Evolutionary conservation across 2,888 invertebrate genomes (phyloP).

Genomic region (Morpho achilles): DNA sequence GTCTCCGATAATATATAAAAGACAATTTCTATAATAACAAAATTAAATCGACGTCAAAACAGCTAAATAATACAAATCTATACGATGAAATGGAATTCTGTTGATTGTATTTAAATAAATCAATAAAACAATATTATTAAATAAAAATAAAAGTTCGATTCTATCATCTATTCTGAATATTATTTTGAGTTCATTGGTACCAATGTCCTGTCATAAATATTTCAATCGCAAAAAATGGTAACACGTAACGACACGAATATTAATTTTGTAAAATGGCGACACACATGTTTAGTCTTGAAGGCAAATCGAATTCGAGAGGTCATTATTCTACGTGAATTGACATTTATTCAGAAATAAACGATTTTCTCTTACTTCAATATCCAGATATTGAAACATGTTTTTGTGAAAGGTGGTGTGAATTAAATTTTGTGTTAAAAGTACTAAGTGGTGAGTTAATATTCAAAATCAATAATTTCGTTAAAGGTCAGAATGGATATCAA

Average conservation of each 20-base stretch:
- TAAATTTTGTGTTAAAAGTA: neutral
- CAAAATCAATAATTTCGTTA: neutral
- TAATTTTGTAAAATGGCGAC: slow-evolving; percentile 15
- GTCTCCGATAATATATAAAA: no score
- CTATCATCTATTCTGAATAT: no score
- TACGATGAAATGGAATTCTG: no score
- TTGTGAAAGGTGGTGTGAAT: neutral
- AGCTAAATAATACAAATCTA: no score
- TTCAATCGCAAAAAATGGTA: neutral
- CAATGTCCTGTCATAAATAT: neutral
- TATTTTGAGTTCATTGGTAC: no score
- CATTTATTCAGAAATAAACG: slow-evolving; percentile 11
- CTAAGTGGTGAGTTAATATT: slow-evolving; percentile 9
- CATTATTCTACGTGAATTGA: slow-evolving; percentile 1
- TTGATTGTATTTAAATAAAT: no score
- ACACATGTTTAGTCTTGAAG: slow-evolving; percentile 21
- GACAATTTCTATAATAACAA: no score
- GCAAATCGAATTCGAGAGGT: slow-evolving; percentile 19
- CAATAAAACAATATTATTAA: no score
- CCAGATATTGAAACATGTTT: neutral
- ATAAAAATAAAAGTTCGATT: no score
- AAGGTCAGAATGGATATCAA: neutral
- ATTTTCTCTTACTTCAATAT: no score
- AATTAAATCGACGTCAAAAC: no score
- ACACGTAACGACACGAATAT: neutral